These are phyloP conservation scores for Lymantria dispar DNA, from an alignment of 2,888 invertebrate genomes.

Conservation along the genomic window DNA sequence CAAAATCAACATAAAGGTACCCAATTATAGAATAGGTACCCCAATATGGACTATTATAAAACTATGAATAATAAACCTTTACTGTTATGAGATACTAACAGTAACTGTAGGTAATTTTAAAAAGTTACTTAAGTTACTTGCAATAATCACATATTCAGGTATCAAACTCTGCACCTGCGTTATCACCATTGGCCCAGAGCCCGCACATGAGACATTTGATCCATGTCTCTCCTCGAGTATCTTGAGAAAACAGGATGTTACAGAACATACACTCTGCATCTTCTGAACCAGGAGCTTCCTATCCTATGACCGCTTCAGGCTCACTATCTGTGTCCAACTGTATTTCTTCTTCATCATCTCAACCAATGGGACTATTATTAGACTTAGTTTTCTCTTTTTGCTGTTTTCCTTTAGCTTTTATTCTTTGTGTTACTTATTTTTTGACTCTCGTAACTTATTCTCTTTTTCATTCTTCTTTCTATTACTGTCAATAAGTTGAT, in stretches of 20 bases:
- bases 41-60: background rate
- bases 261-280: slow-evolving; percentile 3
- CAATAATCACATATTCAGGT: slow-evolving; percentile 15
- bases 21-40: no score
- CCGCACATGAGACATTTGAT: slow-evolving; percentile 16
- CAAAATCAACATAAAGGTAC: no score
- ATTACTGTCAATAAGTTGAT: no score
- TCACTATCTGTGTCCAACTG: slow-evolving; percentile 1
- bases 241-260: background rate
- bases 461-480: no score
- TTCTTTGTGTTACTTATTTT: no score
- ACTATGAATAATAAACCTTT: background rate
- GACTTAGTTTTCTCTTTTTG: no score
- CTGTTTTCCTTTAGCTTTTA: no score
- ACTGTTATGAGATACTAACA: background rate
- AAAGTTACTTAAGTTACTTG: slow-evolving; percentile 9
- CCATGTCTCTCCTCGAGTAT: slow-evolving; percentile 2
- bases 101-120: slow-evolving; percentile 2
- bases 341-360: background rate
- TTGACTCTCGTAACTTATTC: no score
- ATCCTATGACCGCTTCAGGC: slow-evolving; percentile 2
- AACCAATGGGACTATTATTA: background rate
- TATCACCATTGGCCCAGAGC: slow-evolving; percentile 1
- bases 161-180: slow-evolving; percentile 20
- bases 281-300: slow-evolving; percentile 1